A percentile compares a stretch with the other conserved stretches of the same genome.
Evolutionary conservation across 2,113 vertebrate genomes (phyloP).

Genomic region (Phalacrocorax pelagicus): DNA sequence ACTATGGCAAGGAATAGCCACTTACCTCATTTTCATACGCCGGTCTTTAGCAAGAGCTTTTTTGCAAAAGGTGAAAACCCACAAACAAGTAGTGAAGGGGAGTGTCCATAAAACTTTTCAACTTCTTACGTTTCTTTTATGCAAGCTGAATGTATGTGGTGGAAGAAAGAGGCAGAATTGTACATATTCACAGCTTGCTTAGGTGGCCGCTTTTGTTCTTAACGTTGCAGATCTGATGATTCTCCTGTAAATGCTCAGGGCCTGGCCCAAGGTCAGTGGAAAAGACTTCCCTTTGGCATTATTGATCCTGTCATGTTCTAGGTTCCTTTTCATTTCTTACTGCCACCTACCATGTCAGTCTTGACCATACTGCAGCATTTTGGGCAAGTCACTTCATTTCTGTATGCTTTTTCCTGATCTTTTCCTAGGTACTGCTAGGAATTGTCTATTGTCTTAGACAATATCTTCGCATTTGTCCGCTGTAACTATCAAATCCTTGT

Average conservation of each 20-base stretch:
- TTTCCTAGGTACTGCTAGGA: neutral
- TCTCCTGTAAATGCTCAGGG: neutral
- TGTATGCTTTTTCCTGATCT: neutral
- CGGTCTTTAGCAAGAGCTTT: neutral
- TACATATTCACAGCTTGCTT: neutral
- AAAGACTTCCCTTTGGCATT: neutral
- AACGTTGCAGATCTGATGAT: neutral
- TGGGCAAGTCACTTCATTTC: neutral
- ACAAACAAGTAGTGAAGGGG: neutral
- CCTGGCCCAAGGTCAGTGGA: neutral
- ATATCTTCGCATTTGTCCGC: neutral
- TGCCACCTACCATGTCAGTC: neutral
- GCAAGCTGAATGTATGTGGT: accelerated
- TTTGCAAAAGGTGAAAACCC: neutral
- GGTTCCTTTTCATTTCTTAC: neutral
- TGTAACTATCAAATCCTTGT: neutral
- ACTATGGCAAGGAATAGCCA: neutral
- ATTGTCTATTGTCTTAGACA: neutral
- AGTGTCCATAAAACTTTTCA: neutral
- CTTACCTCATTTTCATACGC: neutral
- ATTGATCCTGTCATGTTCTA: neutral
- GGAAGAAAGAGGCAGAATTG: neutral
- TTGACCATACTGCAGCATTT: neutral
- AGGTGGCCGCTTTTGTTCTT: neutral
- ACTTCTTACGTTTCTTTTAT: neutral